A percentile compares a stretch with the other conserved stretches of the same genome.
These are phyloP conservation scores for Acleris emargana DNA, from an alignment of 2,888 invertebrate genomes.

Conservation along the genomic window DNA sequence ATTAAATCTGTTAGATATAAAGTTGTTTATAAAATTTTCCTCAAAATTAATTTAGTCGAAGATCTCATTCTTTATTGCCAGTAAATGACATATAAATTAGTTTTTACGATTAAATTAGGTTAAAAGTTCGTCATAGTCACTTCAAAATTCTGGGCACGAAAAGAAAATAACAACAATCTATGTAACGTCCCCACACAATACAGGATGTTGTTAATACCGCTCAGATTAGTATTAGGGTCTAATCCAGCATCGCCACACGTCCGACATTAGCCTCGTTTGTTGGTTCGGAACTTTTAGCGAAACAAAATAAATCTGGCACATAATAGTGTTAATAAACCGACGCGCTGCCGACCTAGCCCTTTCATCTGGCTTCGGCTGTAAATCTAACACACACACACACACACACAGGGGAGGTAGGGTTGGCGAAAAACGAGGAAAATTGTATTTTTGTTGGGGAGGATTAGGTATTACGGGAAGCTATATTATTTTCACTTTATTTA, in stretches of 20 bases:
- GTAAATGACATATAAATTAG: no score
- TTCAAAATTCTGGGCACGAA: neutral
- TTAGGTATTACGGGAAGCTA: no score
- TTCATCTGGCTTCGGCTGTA: conserved; percentile 65
- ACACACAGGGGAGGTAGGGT: conserved; percentile 30
- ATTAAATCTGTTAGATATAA: no score
- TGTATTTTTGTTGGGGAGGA: neutral
- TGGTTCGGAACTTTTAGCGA: conserved; percentile 42
- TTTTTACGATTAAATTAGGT: no score
- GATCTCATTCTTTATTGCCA: no score
- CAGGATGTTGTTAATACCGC: conserved; percentile 1
- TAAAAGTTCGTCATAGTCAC: no score
- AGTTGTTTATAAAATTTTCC: no score
- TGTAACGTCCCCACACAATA: neutral
- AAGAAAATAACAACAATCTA: neutral
- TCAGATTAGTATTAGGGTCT: conserved; percentile 8
- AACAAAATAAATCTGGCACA: conserved; percentile 62
- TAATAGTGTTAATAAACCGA: conserved; percentile 66
- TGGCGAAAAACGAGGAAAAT: conserved; percentile 7
- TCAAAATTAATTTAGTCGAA: no score
- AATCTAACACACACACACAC: conserved; percentile 61
- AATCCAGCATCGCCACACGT: conserved; percentile 14
- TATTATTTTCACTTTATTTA: no score
- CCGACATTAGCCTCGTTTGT: conserved; percentile 27
- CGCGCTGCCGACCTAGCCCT: conserved; percentile 62